Evolutionary conservation across 2,113 vertebrate genomes (phyloP), one percentile per base, ranked within the genome.

Genomic region (Callochromis pleurospilus): DNA sequence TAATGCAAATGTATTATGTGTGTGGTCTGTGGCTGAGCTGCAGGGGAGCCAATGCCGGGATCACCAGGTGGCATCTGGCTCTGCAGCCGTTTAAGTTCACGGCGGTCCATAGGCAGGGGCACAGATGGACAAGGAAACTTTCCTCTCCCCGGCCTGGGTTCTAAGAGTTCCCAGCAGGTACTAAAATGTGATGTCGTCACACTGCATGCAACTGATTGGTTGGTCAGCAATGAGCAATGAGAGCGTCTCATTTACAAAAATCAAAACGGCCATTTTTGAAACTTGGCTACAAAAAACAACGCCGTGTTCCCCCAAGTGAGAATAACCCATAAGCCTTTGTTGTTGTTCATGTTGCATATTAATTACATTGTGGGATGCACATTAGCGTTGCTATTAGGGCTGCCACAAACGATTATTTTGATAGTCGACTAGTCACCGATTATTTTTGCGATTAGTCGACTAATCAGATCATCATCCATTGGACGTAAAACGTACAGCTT

Each of bases 141-240:
- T 55, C 60, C 31, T n/a, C 0, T 5, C 9, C 0, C 31, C 26
- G 0, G 29, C 29, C 58, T 0, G 6, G 60, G 17, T 36, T 65
- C 60, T 17, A n/a, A 65, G 17, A 19, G 0, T 11, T 62, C 6
- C 0, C 0, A 65, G 31, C 31, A 36, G 17, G 17, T 65, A 36
- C 31, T 36, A 65, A 65, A 36, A 65, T 1, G 10, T 36, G 60
- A 65, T 19, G 31, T 36, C 17, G 0, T 65, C 10, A 65, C 60
- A 65, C 31, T 36, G 17, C 60, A 12, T 36, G 60, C 60, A n/a
- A 5, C 60, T n/a, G 31, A 65, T 7, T 36, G 9, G 17, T n/a
- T 65, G 60, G 60, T 65, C 1, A 12, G 60, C 31, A 36, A 0
- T 62, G 31, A 65, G 6, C 6, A 36, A 36, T 36, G 60, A 36